Percentiles rank a stretch among this genome's conserved stretches.
phyloP scores from a whole-genome alignment of 2,888 invertebrate species.

The Cephus spinipes region DNA sequence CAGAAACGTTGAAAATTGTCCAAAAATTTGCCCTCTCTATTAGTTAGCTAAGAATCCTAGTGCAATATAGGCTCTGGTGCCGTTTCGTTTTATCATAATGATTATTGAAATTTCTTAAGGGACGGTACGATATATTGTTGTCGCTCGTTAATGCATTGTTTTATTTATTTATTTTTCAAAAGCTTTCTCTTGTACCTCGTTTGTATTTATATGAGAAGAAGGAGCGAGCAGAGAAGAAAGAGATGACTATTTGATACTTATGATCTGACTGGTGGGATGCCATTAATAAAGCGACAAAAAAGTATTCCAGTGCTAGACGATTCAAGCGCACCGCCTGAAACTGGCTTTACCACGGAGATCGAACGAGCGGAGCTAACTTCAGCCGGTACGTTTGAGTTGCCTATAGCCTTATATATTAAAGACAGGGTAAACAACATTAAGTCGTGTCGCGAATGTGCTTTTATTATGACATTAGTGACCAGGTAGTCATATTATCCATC shows the following conservation, averaged over 20 bases:
- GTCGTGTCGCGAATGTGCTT: slow-evolving; percentile 58
- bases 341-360: not conserved
- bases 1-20: not conserved
- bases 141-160: not conserved
- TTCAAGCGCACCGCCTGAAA: not conserved
- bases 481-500: not conserved
- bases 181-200: slow-evolving; percentile 16
- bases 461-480: slow-evolving; percentile 28
- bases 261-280: not conserved
- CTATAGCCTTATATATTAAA: slow-evolving; percentile 28
- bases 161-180: not conserved
- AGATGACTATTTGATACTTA: not conserved
- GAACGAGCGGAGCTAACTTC: not conserved
- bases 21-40: slow-evolving; percentile 33
- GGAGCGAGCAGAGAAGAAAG: not conserved
- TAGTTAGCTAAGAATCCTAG: slow-evolving; percentile 57
- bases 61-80: slow-evolving; percentile 61
- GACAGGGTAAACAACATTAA: slow-evolving; percentile 54
- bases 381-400: not conserved
- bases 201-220: not conserved
- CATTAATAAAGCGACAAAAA: not conserved
- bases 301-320: not conserved
- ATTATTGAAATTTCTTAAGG: not conserved
- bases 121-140: not conserved
- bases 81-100: slow-evolving; percentile 8